Conservation (phyloP, 2,797 vertebrate species). For the Silurus lanzhouensis region DNA sequence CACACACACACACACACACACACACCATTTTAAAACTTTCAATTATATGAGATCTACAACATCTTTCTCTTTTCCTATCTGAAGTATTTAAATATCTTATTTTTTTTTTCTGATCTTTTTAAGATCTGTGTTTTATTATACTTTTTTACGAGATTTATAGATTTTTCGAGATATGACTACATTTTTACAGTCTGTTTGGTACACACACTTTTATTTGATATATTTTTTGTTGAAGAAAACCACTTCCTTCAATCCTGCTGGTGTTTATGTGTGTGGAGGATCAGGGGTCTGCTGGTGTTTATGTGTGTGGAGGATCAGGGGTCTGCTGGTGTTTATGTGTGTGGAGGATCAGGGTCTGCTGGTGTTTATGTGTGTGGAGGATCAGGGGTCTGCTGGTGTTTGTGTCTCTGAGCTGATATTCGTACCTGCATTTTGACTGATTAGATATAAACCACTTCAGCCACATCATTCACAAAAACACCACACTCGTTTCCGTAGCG, state of each 20-base stretch:
- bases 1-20: too few relatives aligned
- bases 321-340: too few relatives aligned
- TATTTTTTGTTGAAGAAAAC: background rate
- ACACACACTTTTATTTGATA: background rate
- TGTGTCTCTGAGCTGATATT: background rate
- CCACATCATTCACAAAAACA: background rate
- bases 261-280: too few relatives aligned
- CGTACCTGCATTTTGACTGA: slow-evolving; percentile 18
- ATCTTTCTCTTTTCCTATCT: background rate
- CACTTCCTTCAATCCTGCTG: too few relatives aligned
- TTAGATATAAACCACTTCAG: slow-evolving; percentile 19
- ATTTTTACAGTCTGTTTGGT: too few relatives aligned
- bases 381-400: background rate
- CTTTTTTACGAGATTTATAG: too few relatives aligned
- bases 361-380: background rate
- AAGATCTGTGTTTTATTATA: background rate
- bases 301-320: too few relatives aligned
- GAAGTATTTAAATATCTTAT: too few relatives aligned
- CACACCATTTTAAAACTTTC: too few relatives aligned
- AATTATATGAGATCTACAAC: background rate
- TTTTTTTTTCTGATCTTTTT: background rate
- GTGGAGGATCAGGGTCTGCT: too few relatives aligned
- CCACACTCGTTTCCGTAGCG: background rate
- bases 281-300: too few relatives aligned
- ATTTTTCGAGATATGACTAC: too few relatives aligned